A percentile compares a stretch with the other conserved stretches of the same genome.
Evolutionary conservation across 2,797 vertebrate species (phyloP).

Genomic region (Etheostoma perlongum): DNA sequence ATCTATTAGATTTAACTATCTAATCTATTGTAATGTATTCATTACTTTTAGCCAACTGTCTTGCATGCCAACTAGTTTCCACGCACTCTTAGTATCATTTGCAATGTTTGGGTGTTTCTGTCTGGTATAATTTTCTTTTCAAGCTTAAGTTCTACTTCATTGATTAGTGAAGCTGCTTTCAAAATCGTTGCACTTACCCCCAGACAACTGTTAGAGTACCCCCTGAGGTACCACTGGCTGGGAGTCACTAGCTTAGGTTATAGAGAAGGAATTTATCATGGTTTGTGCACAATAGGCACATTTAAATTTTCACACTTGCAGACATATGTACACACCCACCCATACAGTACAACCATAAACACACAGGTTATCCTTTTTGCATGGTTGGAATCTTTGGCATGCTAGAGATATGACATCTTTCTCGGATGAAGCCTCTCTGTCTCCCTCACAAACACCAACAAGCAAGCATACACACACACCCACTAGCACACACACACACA

Average conservation of each 20-base stretch:
- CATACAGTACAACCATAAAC: constrained; percentile 26
- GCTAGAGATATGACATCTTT: constrained; percentile 52
- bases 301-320: constrained; percentile 31
- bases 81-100: neutral
- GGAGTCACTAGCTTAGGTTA: constrained; percentile 27
- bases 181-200: constrained; percentile 10
- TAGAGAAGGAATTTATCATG: constrained; percentile 7
- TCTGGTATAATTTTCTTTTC: neutral
- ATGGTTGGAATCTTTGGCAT: constrained; percentile 53
- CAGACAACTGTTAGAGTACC: constrained; percentile 9
- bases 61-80: neutral
- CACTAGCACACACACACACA: too few relatives aligned
- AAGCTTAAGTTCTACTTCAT: neutral
- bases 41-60: neutral
- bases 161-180: constrained; percentile 9
- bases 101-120: neutral
- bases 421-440: constrained; percentile 56
- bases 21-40: too few relatives aligned
- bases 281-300: constrained; percentile 25
- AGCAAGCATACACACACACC: neutral
- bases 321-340: constrained; percentile 26
- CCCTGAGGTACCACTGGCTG: constrained; percentile 9
- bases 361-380: constrained; percentile 49
- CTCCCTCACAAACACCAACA: constrained; percentile 44
- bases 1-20: neutral